phyloP scores from a whole-genome alignment of 2,888 invertebrate species.

The Drosophila koepferae region DNA sequence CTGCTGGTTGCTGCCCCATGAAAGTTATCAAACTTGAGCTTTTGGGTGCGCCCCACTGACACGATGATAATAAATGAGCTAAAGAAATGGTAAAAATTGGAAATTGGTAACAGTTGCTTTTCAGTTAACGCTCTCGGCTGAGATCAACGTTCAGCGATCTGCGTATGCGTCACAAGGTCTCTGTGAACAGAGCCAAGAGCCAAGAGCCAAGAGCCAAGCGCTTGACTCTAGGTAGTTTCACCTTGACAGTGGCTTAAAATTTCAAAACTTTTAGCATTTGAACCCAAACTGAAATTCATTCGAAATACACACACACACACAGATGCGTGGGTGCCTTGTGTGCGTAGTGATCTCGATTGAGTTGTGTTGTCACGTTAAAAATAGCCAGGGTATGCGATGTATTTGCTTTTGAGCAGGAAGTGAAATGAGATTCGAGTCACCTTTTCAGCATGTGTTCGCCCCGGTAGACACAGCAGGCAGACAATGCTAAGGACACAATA shows the following conservation, averaged over 20 bases:
- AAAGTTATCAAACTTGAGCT: constrained; percentile 58
- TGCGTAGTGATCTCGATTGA: constrained; percentile 45
- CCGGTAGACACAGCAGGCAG: constrained; percentile 34
- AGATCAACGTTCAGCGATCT: constrained; percentile 5
- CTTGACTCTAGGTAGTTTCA: constrained; percentile 68
- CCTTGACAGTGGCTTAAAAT: constrained; percentile 71
- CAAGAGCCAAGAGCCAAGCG: constrained; percentile 39
- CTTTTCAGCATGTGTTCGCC: constrained; percentile 32
- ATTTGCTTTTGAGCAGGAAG: constrained; percentile 57
- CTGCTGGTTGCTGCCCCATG: constrained; percentile 54
- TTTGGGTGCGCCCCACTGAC: constrained; percentile 55
- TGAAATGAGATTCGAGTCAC: constrained; percentile 62
- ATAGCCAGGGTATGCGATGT: constrained; percentile 42
- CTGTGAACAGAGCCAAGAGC: constrained; percentile 1
- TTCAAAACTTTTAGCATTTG: constrained; percentile 43
- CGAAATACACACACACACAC: constrained; percentile 32
- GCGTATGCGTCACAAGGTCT: constrained; percentile 54
- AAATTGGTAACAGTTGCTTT: constrained; percentile 26
- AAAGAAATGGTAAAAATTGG: neutral
- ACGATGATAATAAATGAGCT: constrained; percentile 7
- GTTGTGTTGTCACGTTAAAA: constrained; percentile 67
- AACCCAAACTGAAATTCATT: constrained; percentile 33
- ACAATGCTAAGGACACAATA: constrained; percentile 16
- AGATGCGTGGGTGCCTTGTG: constrained; percentile 21
- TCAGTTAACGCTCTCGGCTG: neutral